A percentile compares a stretch with the other conserved stretches of the same genome.
phyloP scores from a whole-genome alignment of 2,113 vertebrate genomes.

The Euleptes europaea region DNA sequence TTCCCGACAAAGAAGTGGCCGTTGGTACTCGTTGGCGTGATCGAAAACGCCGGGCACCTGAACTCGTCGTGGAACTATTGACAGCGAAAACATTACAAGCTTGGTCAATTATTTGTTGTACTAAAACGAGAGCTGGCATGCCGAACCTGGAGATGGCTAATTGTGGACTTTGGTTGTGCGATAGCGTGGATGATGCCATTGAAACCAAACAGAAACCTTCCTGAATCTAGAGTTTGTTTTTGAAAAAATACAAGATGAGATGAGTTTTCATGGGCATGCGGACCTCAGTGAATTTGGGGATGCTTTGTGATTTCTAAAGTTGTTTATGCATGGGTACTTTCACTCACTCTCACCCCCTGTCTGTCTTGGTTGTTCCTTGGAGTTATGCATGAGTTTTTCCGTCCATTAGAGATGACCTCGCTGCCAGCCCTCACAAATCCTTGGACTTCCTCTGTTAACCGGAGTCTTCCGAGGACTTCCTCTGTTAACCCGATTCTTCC shows the following conservation, averaged over 20 bases:
- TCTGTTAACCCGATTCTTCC: too few relatives aligned
- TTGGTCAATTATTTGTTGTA: slow-evolving; percentile 9
- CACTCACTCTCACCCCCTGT: too few relatives aligned
- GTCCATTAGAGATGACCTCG: too few relatives aligned
- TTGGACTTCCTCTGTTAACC: too few relatives aligned
- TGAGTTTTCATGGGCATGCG: too few relatives aligned
- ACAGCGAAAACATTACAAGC: neutral
- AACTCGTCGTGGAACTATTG: neutral
- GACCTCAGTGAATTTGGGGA: too few relatives aligned
- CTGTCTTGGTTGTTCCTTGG: too few relatives aligned
- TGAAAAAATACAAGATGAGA: neutral
- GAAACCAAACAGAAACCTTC: neutral
- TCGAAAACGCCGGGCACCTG: neutral
- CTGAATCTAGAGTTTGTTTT: neutral
- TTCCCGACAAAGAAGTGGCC: neutral
- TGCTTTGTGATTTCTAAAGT: neutral
- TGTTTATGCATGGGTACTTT: too few relatives aligned
- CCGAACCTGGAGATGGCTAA: neutral
- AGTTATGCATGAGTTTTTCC: too few relatives aligned
- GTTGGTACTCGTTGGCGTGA: neutral
- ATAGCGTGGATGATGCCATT: neutral
- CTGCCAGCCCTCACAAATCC: too few relatives aligned
- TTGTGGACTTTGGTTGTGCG: neutral
- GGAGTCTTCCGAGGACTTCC: too few relatives aligned
- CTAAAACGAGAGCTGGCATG: neutral